Base-by-base conservation (phyloP, 2,797 vertebrate species). In the Cephalopachus bancanus region DNA sequence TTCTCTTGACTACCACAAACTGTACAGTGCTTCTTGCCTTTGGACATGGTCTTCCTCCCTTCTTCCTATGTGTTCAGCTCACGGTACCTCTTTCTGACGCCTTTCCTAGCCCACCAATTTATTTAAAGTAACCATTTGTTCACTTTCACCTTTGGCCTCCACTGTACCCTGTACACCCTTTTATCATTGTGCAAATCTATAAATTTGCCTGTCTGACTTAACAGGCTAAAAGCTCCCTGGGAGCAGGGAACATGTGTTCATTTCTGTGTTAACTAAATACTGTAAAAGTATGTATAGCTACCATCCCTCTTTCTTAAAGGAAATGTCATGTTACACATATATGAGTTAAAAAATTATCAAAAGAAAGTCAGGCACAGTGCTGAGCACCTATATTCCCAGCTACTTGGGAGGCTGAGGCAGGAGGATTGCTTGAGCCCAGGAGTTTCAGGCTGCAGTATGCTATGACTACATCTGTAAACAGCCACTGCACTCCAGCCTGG, bases 1-100 rank as follows among this genome's bases (percentile, higher is more conserved):
- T 92, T 86, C 80, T 94, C 85, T 86, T 37, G 89, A 59, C 75
- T 49, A 64, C 24, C n/a, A n/a, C 22, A 85, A 62, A 89, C 30
- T 57, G 5, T 28, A 64, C 59, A 65, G 17, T n/a, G 26, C 83
- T 62, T 75, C 75, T 79, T 91, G 78, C 51, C 62, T 83, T 65
- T 83, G 69, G 33, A 72, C 15, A 28, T 28, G 60, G 55, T 85
- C 60, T 59, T 84, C 22, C 15, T 71, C 20, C 53, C 59, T 57
- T 91, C 65, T n/a, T 85, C 55, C 75, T 76, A 71, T 22, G 26
- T 86, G 87, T 55, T 72, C 55, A 64, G 83, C 53, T 79, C 51
- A 65, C 20, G 37, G 57, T 75, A 49, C 51, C 12, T 76, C 19
- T 69, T 81, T 95, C 74, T 81, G 49, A 80, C 19, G 44, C 22